These are phyloP conservation scores for Capromys pilorides DNA, from an alignment of 2,797 vertebrate species.

Conservation along the genomic window DNA sequence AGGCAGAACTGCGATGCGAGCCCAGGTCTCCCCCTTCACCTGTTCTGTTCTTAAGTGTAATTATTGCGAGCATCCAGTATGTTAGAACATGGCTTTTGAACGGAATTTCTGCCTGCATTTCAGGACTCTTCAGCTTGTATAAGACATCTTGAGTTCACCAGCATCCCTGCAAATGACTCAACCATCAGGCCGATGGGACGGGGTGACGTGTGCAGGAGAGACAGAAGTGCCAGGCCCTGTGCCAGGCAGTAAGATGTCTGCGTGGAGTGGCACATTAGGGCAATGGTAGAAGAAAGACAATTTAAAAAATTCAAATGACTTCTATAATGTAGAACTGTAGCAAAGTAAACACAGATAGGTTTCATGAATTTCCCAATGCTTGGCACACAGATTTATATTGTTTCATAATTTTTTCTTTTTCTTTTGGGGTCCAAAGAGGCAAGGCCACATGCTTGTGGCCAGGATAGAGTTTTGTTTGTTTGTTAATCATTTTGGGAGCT, in stretches of 20 bases:
- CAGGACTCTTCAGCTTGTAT: background rate
- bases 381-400: background rate
- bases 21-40: background rate
- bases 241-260: background rate
- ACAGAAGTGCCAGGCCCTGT: background rate
- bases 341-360: slow-evolving; percentile 11
- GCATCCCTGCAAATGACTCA: background rate
- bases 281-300: background rate
- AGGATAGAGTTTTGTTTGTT: slow-evolving; percentile 20
- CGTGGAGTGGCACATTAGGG: background rate
- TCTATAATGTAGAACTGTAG: slow-evolving; percentile 6
- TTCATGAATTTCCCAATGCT: background rate
- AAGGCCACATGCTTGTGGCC: background rate
- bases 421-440: background rate
- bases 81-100: background rate
- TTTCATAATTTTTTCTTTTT: slow-evolving; percentile 22
- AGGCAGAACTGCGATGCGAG: background rate
- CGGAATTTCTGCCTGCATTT: background rate
- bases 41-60: background rate
- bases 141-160: background rate
- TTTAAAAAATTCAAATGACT: background rate
- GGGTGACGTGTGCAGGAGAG: background rate
- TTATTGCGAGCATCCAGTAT: background rate
- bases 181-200: too few relatives aligned
- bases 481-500: slow-evolving; percentile 22